phyloP scores from a whole-genome alignment of 2,113 vertebrate species.

The Alosa alosa region DNA sequence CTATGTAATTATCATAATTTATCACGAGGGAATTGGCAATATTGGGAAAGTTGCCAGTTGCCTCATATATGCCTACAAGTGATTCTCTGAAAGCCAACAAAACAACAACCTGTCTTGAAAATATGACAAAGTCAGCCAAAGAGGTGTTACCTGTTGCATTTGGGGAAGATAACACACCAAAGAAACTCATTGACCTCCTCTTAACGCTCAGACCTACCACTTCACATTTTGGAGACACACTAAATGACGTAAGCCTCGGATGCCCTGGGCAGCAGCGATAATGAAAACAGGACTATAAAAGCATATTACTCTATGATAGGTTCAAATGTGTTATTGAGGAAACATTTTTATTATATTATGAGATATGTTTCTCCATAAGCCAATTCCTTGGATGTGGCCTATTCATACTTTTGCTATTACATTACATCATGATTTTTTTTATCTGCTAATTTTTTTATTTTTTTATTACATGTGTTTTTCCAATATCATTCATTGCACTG shows the following conservation, averaged over 20 bases:
- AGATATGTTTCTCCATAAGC: neutral
- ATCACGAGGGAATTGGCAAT: neutral
- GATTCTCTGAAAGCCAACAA: neutral
- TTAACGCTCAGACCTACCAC: neutral
- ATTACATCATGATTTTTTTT: neutral
- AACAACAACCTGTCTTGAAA: neutral
- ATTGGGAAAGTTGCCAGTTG: neutral
- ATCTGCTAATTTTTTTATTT: neutral
- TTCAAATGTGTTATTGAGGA: neutral
- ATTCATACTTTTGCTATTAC: neutral
- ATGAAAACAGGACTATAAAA: neutral
- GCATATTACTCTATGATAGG: neutral
- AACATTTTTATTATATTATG: neutral
- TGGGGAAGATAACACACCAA: neutral
- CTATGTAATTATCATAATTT: neutral
- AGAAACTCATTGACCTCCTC: neutral
- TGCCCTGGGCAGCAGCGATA: neutral
- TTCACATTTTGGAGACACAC: too few species aligned
- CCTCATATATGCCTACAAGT: neutral
- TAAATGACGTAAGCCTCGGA: neutral
- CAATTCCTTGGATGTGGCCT: neutral
- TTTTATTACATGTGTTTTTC: neutral
- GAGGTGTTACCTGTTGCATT: neutral
- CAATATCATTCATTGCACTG: neutral
- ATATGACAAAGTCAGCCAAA: neutral